Conservation (phyloP, 2,113 vertebrate species). For the Ellobius talpinus region DNA sequence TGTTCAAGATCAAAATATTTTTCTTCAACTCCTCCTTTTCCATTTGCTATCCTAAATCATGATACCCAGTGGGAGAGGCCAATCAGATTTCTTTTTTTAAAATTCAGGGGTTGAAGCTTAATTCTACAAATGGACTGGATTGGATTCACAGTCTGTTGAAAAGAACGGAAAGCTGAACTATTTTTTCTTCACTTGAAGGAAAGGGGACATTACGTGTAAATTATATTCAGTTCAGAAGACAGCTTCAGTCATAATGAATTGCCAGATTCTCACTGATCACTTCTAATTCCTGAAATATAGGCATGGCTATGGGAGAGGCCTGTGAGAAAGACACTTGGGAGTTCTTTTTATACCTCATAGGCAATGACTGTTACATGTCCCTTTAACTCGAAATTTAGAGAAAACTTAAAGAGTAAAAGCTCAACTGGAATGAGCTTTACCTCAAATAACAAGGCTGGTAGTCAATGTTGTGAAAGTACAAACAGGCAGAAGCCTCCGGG, state of each 20-base stretch:
- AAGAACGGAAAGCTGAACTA: constrained; percentile 56
- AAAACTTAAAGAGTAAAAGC: constrained; percentile 54
- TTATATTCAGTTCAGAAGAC: constrained; percentile 37
- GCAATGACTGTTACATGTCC: constrained; percentile 31
- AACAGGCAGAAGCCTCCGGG: constrained; percentile 8
- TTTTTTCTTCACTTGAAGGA: constrained; percentile 37
- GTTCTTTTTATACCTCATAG: constrained; percentile 68
- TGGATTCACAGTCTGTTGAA: neutral
- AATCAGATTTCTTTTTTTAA: neutral
- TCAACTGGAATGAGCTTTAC: neutral
- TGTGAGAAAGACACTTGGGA: constrained; percentile 23
- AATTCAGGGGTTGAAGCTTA: neutral
- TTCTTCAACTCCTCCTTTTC: constrained; percentile 1
- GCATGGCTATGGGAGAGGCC: neutral
- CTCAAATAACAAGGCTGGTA: constrained; percentile 12
- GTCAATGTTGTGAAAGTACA: constrained; percentile 34
- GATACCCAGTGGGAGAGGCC: neutral
- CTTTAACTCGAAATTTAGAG: constrained; percentile 41
- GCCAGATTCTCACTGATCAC: constrained; percentile 39
- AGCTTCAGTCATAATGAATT: constrained; percentile 35
- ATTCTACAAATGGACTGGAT: neutral
- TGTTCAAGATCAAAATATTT: constrained; percentile 29
- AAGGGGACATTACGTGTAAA: constrained; percentile 35
- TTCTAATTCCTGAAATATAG: constrained; percentile 61
- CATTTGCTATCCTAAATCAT: constrained; percentile 34